These are phyloP conservation scores for Agelas oroides DNA, from an alignment of 37 sponge, comb jelly and placozoan species.

Conservation along the genomic window DNA sequence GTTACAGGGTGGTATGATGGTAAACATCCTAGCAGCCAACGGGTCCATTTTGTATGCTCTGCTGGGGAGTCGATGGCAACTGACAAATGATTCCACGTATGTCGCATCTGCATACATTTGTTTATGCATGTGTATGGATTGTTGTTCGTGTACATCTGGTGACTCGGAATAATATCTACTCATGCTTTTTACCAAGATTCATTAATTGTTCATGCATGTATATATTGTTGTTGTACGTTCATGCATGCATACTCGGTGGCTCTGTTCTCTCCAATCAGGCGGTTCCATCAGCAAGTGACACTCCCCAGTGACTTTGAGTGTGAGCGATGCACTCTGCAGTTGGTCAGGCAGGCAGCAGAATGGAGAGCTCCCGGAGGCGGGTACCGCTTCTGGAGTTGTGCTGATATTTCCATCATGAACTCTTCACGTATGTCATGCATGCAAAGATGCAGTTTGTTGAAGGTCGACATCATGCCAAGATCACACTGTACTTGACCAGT, in stretches of 20 bases:
- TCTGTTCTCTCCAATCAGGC: neutral
- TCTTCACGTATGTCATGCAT: neutral
- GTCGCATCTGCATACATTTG: neutral
- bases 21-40: constrained; percentile 50
- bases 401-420: constrained; percentile 46
- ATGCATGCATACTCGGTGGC: too few relatives aligned
- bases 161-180: too few relatives aligned
- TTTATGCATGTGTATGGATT: too few relatives aligned
- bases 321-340: constrained; percentile 62
- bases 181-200: too few relatives aligned
- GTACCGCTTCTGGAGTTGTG: constrained; percentile 78
- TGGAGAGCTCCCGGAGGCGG: constrained; percentile 25
- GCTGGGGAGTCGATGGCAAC: constrained; percentile 8
- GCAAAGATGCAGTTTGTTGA: neutral
- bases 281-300: constrained; percentile 1
- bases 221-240: too few relatives aligned
- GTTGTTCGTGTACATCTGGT: too few relatives aligned
- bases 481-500: neutral
- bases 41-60: constrained; percentile 49
- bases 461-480: neutral
- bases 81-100: neutral
- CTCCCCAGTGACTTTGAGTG: constrained; percentile 59
- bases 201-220: too few relatives aligned
- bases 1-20: constrained; percentile 56
- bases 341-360: constrained; percentile 69